Conservation (phyloP, 2,888 invertebrate species). For the Dioctria rufipes region DNA sequence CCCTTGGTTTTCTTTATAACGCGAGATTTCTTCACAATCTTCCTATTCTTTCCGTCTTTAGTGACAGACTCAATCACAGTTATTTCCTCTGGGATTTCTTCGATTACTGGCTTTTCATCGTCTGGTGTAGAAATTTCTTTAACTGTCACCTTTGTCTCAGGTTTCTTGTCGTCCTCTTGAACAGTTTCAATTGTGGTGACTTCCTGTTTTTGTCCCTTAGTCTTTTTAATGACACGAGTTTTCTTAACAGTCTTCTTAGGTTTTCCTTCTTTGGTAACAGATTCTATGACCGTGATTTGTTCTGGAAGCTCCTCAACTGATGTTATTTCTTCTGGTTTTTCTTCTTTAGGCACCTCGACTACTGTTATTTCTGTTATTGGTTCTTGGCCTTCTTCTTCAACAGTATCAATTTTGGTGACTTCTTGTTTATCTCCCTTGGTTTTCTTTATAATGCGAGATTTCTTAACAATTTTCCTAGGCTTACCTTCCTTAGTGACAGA, state of each 20-base stretch:
- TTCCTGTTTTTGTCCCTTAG: conserved; percentile 62
- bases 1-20: conserved; percentile 64
- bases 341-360: conserved; percentile 59
- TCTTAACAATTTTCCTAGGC: conserved; percentile 62
- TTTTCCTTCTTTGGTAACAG: conserved; percentile 63
- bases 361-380: conserved; percentile 63
- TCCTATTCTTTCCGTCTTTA: conserved; percentile 60
- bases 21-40: conserved; percentile 65
- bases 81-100: conserved; percentile 62
- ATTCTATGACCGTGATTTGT: conserved; percentile 64
- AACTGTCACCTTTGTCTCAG: conserved; percentile 62
- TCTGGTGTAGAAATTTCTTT: conserved; percentile 49
- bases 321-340: conserved; percentile 56
- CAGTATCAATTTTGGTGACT: conserved; percentile 64
- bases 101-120: conserved; percentile 57
- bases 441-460: conserved; percentile 67
- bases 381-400: conserved; percentile 31
- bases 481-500: conserved; percentile 60
- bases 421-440: conserved; percentile 66
- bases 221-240: conserved; percentile 66
- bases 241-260: conserved; percentile 64
- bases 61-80: conserved; percentile 61
- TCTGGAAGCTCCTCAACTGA: conserved; percentile 65
- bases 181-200: conserved; percentile 62
- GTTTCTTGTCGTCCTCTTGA: conserved; percentile 63